These are phyloP conservation scores for Thymelicus sylvestris DNA, from an alignment of 2,888 invertebrate genomes.

Conservation along the genomic window DNA sequence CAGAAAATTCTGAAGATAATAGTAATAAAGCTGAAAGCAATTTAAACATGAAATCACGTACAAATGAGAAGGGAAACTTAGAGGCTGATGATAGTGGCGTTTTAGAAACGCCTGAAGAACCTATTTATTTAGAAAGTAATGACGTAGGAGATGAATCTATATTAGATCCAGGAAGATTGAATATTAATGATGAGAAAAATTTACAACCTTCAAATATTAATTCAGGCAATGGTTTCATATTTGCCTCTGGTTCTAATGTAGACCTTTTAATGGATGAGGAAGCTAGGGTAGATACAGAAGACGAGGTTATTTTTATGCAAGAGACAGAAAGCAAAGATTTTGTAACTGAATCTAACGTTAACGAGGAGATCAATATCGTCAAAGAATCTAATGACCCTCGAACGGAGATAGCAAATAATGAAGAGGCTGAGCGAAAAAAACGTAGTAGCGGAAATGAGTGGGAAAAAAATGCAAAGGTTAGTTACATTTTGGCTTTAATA, in stretches of 20 bases:
- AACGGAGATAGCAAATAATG: slow-evolving; percentile 44
- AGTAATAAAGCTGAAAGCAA: slow-evolving; percentile 35
- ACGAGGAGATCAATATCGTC: slow-evolving; percentile 15
- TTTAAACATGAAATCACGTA: slow-evolving; percentile 29
- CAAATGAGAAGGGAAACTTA: slow-evolving; percentile 36
- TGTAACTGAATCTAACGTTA: slow-evolving; percentile 27
- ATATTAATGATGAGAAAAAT: slow-evolving; percentile 1
- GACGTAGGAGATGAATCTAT: slow-evolving; percentile 21
- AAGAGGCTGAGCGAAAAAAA: slow-evolving; percentile 55
- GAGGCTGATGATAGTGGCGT: slow-evolving; percentile 37
- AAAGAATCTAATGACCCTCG: slow-evolving; percentile 45
- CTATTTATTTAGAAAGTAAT: slow-evolving; percentile 36
- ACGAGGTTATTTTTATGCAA: slow-evolving; percentile 34
- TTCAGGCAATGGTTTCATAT: slow-evolving; percentile 43
- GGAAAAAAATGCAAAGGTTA: slow-evolving; percentile 66
- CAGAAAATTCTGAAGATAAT: slow-evolving; percentile 27
- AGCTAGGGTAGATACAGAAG: slow-evolving; percentile 39
- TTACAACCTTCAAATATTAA: slow-evolving; percentile 23
- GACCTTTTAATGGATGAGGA: slow-evolving; percentile 45
- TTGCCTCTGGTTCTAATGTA: slow-evolving; percentile 45
- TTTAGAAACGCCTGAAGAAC: slow-evolving; percentile 36
- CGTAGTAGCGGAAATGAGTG: slow-evolving; percentile 65
- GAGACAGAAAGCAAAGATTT: slow-evolving; percentile 25
- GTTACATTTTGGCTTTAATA: slow-evolving; percentile 15
- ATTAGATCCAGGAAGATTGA: slow-evolving; percentile 21